phyloP scores from a whole-genome alignment of 2,888 invertebrate species.

The Dioctria linearis region DNA sequence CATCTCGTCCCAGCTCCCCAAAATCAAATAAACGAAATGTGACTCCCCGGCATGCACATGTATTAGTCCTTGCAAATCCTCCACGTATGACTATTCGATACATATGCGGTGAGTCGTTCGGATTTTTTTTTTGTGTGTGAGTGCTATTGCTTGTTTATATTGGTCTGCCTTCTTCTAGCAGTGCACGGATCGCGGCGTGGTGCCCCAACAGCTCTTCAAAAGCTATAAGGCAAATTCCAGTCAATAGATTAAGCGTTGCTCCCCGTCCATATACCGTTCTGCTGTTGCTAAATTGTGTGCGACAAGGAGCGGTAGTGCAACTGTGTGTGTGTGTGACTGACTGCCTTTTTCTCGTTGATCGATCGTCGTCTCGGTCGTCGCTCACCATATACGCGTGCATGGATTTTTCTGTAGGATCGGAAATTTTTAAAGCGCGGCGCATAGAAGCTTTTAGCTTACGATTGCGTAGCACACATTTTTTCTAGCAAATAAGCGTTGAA shows the following conservation, averaged over 20 bases:
- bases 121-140: no score
- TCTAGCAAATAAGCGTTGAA: constrained; percentile 26
- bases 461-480: constrained; percentile 38
- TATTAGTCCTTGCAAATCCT: constrained; percentile 46
- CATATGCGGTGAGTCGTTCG: not conserved
- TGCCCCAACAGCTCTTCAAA: constrained; percentile 31
- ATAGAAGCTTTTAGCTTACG: constrained; percentile 9
- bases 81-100: no score
- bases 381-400: constrained; percentile 26
- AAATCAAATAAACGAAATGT: not conserved
- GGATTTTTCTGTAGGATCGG: constrained; percentile 40
- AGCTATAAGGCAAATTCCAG: constrained; percentile 41
- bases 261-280: not conserved
- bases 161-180: not conserved
- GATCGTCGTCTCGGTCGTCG: not conserved
- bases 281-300: constrained; percentile 18
- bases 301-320: not conserved
- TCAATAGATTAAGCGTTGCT: not conserved
- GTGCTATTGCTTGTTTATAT: not conserved
- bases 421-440: constrained; percentile 38
- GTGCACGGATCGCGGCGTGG: not conserved
- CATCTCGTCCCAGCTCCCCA: not conserved
- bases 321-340: not conserved
- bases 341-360: constrained; percentile 6
- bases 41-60: constrained; percentile 43